phyloP scores from a whole-genome alignment of 2,888 invertebrate genomes.

The Orthosia gothica region DNA sequence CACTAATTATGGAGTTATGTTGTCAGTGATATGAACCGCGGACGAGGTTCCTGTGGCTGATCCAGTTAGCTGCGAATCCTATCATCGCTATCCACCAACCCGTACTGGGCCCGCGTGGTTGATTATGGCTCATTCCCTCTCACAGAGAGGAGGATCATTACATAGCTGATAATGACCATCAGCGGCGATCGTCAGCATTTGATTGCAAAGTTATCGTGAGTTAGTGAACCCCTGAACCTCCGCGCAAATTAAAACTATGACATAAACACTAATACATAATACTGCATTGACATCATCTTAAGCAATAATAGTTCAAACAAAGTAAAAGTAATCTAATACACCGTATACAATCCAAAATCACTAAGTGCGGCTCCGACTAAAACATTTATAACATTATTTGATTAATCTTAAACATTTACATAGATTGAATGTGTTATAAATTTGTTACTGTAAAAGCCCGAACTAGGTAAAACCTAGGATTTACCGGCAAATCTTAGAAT shows the following conservation, averaged over 20 bases:
- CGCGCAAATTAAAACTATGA: conserved; percentile 13
- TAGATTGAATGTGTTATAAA: too few relatives aligned
- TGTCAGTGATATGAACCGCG: conserved; percentile 1
- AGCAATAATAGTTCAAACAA: conserved; percentile 11
- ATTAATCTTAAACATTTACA: conserved; percentile 57
- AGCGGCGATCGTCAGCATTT: neutral
- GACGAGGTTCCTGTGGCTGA: neutral
- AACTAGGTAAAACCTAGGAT: too few relatives aligned
- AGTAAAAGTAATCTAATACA: conserved; percentile 33
- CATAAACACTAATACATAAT: conserved; percentile 24
- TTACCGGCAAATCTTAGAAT: too few relatives aligned
- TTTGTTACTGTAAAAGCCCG: too few relatives aligned
- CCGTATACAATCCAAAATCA: conserved; percentile 32
- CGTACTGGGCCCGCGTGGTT: too few relatives aligned
- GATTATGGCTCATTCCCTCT: too few relatives aligned
- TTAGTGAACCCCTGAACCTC: conserved; percentile 24
- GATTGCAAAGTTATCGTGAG: neutral
- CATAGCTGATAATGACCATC: neutral
- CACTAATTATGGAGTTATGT: conserved; percentile 2
- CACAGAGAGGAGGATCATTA: too few relatives aligned
- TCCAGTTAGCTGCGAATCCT: neutral
- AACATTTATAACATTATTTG: conserved; percentile 57
- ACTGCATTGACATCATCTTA: conserved; percentile 32
- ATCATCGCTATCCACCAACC: too few relatives aligned
- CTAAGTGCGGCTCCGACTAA: conserved; percentile 50